Evolutionary conservation across 2,888 invertebrate species (phyloP), one percentile per base, ranked within the genome.

Genomic region (Callyntrura sp.): DNA sequence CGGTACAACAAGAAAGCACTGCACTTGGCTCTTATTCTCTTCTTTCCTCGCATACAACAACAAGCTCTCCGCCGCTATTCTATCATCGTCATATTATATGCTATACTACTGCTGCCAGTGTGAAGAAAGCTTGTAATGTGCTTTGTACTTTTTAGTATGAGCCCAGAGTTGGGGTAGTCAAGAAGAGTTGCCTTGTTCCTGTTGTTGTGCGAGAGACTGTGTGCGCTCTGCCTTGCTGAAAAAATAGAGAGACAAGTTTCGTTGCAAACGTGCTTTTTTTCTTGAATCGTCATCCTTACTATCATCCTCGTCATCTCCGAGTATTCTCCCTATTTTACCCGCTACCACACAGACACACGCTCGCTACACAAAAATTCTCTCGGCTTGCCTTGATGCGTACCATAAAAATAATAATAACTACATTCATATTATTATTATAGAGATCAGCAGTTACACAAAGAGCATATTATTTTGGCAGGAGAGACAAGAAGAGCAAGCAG

Each of bases 121-220:
- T n/a, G 17, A 78, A 78, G 51, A 78, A 79, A 85, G 85, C 81
- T 85, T 20, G 86, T 90, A 85, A 90, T 90, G 85, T 85, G 85
- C 85, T 90, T 90, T 86, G 86, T 86, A 79, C 86, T 62, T 86
- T 85, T 85, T 90, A 90, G 89, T 90, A 81, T 85, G 79, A 90
- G 73, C 89, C 89, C 89, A 90, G 89, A 78, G 89, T 85, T 85
- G 85, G 85, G 89, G 84, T 89, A 89, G 88, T 89, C 88, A 68
- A 68, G 57, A 88, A 82, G 88, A 76, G 79, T 86, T 60, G 57
- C 51, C 76, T 60, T 68, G 86, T 86, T 73, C 45, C 73, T 65
- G 65, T 65, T 65, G 65, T 65, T 65, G 20, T 45, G 20, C 8
- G 23, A 79, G 78, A 48, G 35, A 70, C 43, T 43, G 70, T 17